Conservation (phyloP, 2,113 vertebrate genomes). For the Myrmecobius fasciatus region DNA sequence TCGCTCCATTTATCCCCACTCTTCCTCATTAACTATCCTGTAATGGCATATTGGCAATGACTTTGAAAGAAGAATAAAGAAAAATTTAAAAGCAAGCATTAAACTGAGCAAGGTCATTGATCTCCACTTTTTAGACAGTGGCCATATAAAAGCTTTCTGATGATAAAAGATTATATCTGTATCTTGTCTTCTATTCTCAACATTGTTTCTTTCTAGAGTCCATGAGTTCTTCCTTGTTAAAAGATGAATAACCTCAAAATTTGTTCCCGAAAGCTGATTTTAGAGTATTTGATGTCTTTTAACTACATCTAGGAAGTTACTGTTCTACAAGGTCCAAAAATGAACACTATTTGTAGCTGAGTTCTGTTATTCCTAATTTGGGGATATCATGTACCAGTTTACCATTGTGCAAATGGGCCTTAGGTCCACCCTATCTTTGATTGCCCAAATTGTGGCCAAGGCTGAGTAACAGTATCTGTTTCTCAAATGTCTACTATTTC, state of each 20-base stretch:
- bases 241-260: not conserved
- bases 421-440: not conserved
- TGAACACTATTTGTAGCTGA: not conserved
- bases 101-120: not conserved
- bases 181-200: conserved; percentile 24
- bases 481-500: not conserved
- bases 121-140: not conserved
- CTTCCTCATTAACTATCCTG: conserved; percentile 12
- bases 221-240: not conserved
- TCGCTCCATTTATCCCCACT: conserved; percentile 21
- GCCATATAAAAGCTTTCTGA: not conserved
- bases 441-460: not conserved
- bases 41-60: conserved; percentile 2
- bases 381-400: not conserved
- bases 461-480: not conserved
- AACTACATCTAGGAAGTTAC: conserved; percentile 16
- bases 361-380: not conserved
- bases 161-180: not conserved
- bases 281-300: not conserved
- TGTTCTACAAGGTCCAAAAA: not conserved
- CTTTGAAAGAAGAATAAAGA: conserved; percentile 32
- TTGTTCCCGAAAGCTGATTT: not conserved
- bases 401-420: not conserved
- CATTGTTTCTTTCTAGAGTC: not conserved
- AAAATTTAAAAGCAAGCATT: conserved; percentile 24